Conservation (phyloP, 2,888 invertebrate species). For the Hyppa rectilinea region DNA sequence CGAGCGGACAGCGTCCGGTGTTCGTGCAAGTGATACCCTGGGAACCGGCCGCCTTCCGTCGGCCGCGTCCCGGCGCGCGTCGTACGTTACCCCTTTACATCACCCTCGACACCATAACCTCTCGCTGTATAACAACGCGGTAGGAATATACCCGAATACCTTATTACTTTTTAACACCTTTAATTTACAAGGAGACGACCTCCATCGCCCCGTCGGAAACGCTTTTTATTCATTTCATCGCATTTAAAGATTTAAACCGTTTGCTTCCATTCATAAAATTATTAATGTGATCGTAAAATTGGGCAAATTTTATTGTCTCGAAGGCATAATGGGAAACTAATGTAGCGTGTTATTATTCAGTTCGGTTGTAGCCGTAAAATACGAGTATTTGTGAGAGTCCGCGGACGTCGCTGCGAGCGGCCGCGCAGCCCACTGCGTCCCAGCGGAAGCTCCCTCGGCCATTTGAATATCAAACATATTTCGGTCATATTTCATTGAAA, state of each 20-base stretch:
- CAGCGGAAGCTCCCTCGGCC: constrained; percentile 87
- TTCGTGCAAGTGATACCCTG: constrained; percentile 88
- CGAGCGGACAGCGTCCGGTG: constrained; percentile 84
- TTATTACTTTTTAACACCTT: constrained; percentile 83
- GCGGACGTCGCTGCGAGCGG: constrained; percentile 70
- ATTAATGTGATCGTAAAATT: constrained; percentile 91
- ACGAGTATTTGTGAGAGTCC: constrained; percentile 84
- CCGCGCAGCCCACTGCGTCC: constrained; percentile 69
- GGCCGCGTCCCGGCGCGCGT: constrained; percentile 62
- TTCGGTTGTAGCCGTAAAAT: constrained; percentile 90
- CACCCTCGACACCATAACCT: constrained; percentile 73
- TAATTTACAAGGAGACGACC: constrained; percentile 81
- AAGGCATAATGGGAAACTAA: constrained; percentile 91
- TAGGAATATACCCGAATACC: constrained; percentile 67
- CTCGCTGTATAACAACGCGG: constrained; percentile 70
- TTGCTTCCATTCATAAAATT: constrained; percentile 91
- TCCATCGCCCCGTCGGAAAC: constrained; percentile 79
- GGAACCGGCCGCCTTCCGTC: constrained; percentile 87
- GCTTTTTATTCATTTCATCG: constrained; percentile 86
- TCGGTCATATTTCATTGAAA: constrained; percentile 88
- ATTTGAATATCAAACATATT: constrained; percentile 90
- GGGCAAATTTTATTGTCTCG: constrained; percentile 91
- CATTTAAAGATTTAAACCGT: constrained; percentile 86
- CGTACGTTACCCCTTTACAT: constrained; percentile 70
- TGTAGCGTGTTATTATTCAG: constrained; percentile 91